Conservation (phyloP, 2,888 invertebrate genomes). For the Nephrocerus scutellatus region DNA sequence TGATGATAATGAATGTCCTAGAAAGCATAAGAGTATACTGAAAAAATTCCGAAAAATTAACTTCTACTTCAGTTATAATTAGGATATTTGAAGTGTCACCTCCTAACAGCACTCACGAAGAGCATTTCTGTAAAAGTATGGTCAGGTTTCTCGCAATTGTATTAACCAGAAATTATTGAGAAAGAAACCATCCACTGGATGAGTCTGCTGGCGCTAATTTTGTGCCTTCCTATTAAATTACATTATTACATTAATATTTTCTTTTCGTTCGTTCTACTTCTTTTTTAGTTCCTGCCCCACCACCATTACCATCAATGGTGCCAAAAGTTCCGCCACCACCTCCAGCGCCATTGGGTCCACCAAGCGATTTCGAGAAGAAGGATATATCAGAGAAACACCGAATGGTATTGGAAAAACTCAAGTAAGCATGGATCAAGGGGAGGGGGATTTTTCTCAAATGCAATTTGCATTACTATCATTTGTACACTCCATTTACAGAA, state of each 20-base stretch:
- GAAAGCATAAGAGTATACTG: too few relatives aligned
- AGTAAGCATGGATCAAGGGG: conserved; percentile 40
- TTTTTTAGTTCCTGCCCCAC: conserved; percentile 43
- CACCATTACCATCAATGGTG: conserved; percentile 44
- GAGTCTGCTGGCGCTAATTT: not conserved
- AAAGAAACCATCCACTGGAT: too few relatives aligned
- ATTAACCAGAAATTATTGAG: too few relatives aligned
- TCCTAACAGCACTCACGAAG: too few relatives aligned
- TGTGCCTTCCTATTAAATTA: not conserved
- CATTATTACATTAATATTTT: too few relatives aligned
- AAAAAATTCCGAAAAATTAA: too few relatives aligned
- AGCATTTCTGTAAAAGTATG: too few relatives aligned
- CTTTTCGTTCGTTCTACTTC: too few relatives aligned
- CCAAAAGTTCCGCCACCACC: conserved; percentile 62
- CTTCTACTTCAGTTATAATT: too few relatives aligned
- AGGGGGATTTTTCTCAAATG: conserved; percentile 4
- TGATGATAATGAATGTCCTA: too few relatives aligned
- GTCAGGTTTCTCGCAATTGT: too few relatives aligned
- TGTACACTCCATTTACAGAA: conserved; percentile 35
- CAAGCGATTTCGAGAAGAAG: conserved; percentile 56
- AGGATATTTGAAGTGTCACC: too few relatives aligned
- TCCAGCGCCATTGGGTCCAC: conserved; percentile 60
- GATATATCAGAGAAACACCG: conserved; percentile 56
- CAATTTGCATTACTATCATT: not conserved
- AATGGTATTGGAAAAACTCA: conserved; percentile 64